phyloP scores from a whole-genome alignment of 2,888 invertebrate species.

The Zootermopsis nevadensis region DNA sequence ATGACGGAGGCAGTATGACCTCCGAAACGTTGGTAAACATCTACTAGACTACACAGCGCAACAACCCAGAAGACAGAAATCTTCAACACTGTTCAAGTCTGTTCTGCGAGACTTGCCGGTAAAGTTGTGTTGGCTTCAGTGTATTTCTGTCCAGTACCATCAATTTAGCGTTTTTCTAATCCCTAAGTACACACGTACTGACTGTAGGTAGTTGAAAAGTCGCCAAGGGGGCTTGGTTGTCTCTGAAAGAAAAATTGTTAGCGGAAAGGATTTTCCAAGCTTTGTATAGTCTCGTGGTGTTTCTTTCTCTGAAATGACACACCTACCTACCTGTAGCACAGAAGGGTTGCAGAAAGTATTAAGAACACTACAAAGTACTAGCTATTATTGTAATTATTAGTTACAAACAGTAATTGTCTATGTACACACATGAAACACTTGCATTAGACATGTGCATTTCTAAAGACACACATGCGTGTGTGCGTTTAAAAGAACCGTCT shows the following conservation, averaged over 20 bases:
- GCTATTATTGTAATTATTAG: background rate
- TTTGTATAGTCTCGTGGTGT: background rate
- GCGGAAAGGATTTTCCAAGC: background rate
- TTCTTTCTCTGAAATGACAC: background rate
- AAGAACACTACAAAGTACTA: no score
- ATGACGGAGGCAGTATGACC: no score
- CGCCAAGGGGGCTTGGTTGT: background rate
- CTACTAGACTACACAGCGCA: no score
- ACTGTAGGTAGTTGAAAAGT: background rate
- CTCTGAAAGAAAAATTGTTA: background rate
- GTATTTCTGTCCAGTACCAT: no score
- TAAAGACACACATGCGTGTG: background rate
- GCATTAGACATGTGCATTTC: background rate
- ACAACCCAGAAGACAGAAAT: no score
- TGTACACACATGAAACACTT: background rate
- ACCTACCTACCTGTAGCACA: background rate
- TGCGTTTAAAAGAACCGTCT: background rate
- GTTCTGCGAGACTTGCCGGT: no score
- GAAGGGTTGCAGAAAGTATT: no score
- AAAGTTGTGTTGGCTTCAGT: no score
- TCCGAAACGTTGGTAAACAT: no score
- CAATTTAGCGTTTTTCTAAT: no score
- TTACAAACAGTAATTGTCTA: background rate
- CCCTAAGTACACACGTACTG: background rate
- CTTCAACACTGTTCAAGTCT: no score